Evolutionary conservation across 2,888 invertebrate genomes (phyloP).

Genomic region (Melinopterus prodromus): DNA sequence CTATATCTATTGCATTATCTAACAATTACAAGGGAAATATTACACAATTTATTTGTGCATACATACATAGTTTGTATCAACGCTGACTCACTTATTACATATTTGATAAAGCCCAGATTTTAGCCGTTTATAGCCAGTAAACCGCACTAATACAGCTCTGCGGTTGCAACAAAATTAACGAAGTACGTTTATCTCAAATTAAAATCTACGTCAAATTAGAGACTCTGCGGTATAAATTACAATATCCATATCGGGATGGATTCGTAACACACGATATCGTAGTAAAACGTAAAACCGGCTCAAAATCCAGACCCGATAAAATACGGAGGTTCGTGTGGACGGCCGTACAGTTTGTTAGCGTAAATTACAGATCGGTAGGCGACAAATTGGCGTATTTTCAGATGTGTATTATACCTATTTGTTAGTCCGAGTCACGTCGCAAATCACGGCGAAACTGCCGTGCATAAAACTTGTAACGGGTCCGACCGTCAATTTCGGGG

Average conservation of each 20-base stretch:
- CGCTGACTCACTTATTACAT: neutral
- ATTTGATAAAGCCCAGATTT: neutral
- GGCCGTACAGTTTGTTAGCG: neutral
- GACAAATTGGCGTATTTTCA: slow-evolving; percentile 24
- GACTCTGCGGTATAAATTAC: slow-evolving; percentile 19
- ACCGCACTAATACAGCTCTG: neutral
- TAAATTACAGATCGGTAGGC: neutral
- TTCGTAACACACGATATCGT: slow-evolving; percentile 5
- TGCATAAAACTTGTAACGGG: neutral
- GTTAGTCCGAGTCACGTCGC: slow-evolving; percentile 17
- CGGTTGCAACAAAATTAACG: slow-evolving; percentile 12
- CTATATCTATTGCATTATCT: too few species aligned
- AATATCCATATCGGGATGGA: neutral
- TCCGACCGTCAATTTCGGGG: neutral
- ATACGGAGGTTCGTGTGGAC: neutral
- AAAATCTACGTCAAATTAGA: slow-evolving; percentile 20
- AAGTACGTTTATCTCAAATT: slow-evolving; percentile 23
- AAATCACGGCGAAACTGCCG: slow-evolving; percentile 6
- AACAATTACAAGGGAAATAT: too few species aligned
- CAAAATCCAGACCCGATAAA: neutral
- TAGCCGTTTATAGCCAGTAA: neutral
- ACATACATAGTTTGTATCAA: too few species aligned
- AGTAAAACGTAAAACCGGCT: neutral
- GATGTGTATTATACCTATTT: slow-evolving; percentile 15
- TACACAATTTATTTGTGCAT: too few species aligned